These are phyloP conservation scores for Catostylus mosaicus DNA, from an alignment of 30 jellyfish, hydroid and myxozoan genomes.

Conservation along the genomic window DNA sequence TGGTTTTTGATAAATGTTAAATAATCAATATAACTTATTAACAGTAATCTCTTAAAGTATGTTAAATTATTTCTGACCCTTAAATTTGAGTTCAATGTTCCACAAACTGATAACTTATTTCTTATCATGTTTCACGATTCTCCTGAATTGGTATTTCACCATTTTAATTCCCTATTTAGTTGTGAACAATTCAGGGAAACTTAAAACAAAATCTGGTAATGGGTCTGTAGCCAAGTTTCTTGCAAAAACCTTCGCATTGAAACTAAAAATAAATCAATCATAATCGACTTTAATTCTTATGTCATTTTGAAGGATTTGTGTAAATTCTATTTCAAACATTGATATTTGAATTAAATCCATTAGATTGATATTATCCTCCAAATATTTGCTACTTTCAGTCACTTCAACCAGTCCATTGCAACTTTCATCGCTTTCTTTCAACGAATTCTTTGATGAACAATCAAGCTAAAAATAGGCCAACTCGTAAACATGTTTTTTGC, in stretches of 20 bases:
- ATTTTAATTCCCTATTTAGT: no score
- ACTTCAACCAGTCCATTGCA: neutral
- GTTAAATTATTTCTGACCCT: no score
- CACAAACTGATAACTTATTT: no score
- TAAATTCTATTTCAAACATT: constrained; percentile 4
- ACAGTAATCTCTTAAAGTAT: no score
- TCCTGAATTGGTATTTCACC: no score
- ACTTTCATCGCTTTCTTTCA: neutral
- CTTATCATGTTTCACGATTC: no score
- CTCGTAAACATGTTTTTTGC: neutral
- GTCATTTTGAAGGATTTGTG: neutral
- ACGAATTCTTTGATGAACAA: neutral
- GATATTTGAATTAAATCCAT: neutral
- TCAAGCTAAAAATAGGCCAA: neutral
- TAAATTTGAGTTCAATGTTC: no score
- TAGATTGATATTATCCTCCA: neutral
- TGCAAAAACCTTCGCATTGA: neutral
- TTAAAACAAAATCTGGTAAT: no score
- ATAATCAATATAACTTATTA: no score
- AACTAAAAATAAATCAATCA: neutral
- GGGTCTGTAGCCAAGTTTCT: neutral
- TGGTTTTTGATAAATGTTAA: no score
- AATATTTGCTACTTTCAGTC: neutral
- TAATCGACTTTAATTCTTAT: neutral
- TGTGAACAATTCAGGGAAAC: no score